Conservation (phyloP, 2,888 invertebrate genomes). For the Xestia rhomboidea region DNA sequence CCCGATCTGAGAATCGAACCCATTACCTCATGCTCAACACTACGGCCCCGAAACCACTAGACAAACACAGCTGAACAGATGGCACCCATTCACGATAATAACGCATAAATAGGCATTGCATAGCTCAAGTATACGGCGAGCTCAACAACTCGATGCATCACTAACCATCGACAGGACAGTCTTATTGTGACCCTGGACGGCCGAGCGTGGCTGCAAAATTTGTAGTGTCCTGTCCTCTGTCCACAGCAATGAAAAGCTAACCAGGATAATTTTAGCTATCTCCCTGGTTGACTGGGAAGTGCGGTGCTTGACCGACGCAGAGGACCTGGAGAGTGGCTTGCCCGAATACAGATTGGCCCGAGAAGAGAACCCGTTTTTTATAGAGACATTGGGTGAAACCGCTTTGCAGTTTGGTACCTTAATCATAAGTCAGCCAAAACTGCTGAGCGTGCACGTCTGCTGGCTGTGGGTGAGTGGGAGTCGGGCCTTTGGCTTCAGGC, state of each 20-base stretch:
- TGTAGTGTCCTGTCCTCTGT: not conserved
- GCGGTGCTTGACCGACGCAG: too few species aligned
- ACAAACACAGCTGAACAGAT: not conserved
- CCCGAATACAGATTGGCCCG: not conserved
- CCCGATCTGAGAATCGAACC: not conserved
- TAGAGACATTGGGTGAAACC: not conserved
- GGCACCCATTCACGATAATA: not conserved
- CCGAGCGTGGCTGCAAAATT: not conserved
- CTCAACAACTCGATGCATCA: not conserved
- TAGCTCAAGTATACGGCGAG: constrained; percentile 7
- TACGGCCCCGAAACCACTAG: not conserved
- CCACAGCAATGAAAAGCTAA: not conserved
- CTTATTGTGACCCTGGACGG: not conserved
- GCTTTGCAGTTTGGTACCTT: not conserved
- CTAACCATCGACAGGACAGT: not conserved
- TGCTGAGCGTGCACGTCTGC: not conserved
- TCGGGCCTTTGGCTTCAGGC: not conserved
- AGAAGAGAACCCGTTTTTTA: not conserved
- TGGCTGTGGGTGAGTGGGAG: not conserved
- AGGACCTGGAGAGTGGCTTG: not conserved
- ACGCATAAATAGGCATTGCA: not conserved
- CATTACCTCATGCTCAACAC: not conserved
- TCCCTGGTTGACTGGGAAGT: not conserved
- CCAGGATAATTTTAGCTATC: not conserved
- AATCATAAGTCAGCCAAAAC: not conserved